Conservation (phyloP, 2,888 invertebrate genomes). For the Agelastica alni region DNA sequence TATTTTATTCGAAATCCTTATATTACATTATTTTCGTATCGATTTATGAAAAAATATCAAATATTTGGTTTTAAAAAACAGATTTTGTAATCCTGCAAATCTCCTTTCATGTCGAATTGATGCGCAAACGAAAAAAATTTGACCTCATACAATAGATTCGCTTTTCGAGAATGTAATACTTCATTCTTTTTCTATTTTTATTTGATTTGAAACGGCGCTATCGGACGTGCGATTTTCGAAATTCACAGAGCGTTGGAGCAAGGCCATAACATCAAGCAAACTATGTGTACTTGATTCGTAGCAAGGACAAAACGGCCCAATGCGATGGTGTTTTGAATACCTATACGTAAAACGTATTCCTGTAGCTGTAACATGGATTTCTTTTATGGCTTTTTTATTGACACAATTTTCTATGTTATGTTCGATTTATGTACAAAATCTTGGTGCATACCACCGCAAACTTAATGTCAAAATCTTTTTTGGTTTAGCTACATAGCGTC, state of each 20-base stretch:
- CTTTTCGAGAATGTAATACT: conserved; percentile 23
- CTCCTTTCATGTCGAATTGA: too few relatives aligned
- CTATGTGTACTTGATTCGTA: conserved; percentile 17
- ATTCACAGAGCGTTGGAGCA: conserved; percentile 40
- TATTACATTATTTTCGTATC: too few relatives aligned
- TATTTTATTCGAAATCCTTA: too few relatives aligned
- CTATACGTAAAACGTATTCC: conserved; percentile 11
- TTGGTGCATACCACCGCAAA: too few relatives aligned
- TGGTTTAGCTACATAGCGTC: too few relatives aligned
- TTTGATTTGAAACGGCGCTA: conserved; percentile 35
- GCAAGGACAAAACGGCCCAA: conserved; percentile 25
- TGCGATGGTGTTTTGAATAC: conserved; percentile 21
- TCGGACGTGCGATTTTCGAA: conserved; percentile 41
- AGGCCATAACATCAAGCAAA: conserved; percentile 35
- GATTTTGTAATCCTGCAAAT: too few relatives aligned
- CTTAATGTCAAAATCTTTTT: too few relatives aligned
- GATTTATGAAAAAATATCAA: too few relatives aligned
- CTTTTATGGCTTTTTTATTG: conserved; percentile 3
- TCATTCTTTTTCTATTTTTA: conserved; percentile 26
- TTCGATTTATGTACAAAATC: too few relatives aligned
- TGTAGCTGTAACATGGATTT: conserved; percentile 5
- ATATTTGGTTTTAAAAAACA: too few relatives aligned
- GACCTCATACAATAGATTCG: conserved; percentile 7
- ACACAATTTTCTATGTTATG: conserved; percentile 4
- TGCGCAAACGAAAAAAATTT: too few relatives aligned